Base-by-base conservation (phyloP, 1,140 invertebrate genomes). In the Trissolcus basalis region DNA sequence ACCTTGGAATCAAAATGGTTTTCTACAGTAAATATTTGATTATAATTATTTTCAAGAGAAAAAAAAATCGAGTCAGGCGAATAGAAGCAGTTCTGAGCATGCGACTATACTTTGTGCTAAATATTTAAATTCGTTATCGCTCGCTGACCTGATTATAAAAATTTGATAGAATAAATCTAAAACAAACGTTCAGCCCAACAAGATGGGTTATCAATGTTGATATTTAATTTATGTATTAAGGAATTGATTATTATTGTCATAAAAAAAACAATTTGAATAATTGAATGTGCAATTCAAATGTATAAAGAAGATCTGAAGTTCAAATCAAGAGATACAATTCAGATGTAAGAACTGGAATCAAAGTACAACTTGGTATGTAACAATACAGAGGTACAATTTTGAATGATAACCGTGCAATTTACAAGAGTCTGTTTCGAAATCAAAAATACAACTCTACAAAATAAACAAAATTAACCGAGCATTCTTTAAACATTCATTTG, bases 401-500 rank as follows among this genome's bases (percentile, higher is more conserved):
- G 47, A 55, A 59, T 13, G 33, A 60, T 59, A 59, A 47, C 60
- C 70, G 70, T 73, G 70, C 70, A 73, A 60, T 60, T 59, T 39
- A 39, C 9, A 11, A 11, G 36, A 27, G 19, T 27, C 19, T 1
- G 19, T 3, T 6, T 27, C 6, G 2, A 27, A 27, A 27, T 27
- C 19, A 27, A 27, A 27, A 3, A 27, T 27, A 67, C 56, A 59
- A 45, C 44, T 74, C 70, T 74, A 74, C 70, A 4, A 67, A 58
- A 65, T 59, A 65, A 60, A 3, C 19, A 27, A 27, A 27, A 6
- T 27, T 3, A 27, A 27, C 19, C 6, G 1, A 6, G 61, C 70
- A 74, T 74, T 74, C 71, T 67, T 68, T 47, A 43, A 61, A 74
- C 71, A 74, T 63, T 56, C 45, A 67, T 51, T 14, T 61, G 43